Evolutionary conservation across 2,888 invertebrate species (phyloP), one percentile per base, ranked within the genome.

Genomic region (Hyalella azteca): DNA sequence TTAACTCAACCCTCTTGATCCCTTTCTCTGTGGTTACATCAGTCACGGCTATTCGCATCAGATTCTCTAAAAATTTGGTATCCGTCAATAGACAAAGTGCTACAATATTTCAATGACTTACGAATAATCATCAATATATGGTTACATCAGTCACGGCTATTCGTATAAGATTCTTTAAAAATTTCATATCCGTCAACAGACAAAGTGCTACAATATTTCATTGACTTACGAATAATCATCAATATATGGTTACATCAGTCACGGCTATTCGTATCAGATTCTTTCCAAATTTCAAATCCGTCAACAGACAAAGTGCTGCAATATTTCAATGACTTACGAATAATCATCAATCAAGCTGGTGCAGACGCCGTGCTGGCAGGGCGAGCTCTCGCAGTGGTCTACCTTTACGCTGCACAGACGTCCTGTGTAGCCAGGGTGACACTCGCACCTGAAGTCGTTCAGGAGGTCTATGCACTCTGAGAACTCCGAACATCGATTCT

Each of bases 91-190:
- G 49, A 15, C 19, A 48, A 36, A 36, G 3, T 3, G 15, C 19
- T 49, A 4, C 19, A 49, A 11, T 45, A 87, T 86, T 93, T 93
- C 88, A 96, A 22, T 3, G 19, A 49, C 3, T 4, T n/a, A n/a
- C n/a, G n/a, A n/a, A n/a, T n/a, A 97, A 0, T 95, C 94, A 85
- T 95, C 94, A 84, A 95, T 92, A n/a, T n/a, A n/a, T n/a, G n/a
- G n/a, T n/a, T n/a, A n/a, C n/a, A n/a, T n/a, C n/a, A n/a, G n/a
- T n/a, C n/a, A n/a, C n/a, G n/a, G n/a, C n/a, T n/a, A n/a, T n/a
- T n/a, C n/a, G n/a, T n/a, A n/a, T n/a, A n/a, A n/a, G n/a, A n/a
- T n/a, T n/a, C n/a, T n/a, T n/a, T n/a, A n/a, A n/a, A n/a, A n/a
- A n/a, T n/a, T n/a, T n/a, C n/a, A n/a, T n/a, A n/a, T 19, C 49